Evolutionary conservation across 2,888 invertebrate genomes (phyloP), one percentile per base, ranked within the genome.

Genomic region (Molorchus minor): DNA sequence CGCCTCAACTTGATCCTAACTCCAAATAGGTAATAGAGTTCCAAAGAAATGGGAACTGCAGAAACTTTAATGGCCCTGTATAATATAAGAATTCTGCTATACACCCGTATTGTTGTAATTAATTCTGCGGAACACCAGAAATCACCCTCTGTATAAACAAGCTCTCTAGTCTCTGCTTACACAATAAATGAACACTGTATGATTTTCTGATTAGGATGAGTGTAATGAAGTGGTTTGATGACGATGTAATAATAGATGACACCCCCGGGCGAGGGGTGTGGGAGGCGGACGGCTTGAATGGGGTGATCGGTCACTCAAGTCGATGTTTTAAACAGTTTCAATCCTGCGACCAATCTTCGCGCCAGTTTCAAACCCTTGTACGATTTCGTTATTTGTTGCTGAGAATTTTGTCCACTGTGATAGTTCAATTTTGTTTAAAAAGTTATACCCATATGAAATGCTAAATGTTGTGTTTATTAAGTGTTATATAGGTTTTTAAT

Each of bases 291-390:
- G 65, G 60, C 61, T 68, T 62, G 67, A 62, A 61, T 62, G 70
- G 75, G 75, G 75, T 75, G 74, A 74, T 74, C 74, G 75, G 76
- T 75, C 77, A 75, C 71, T 75, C 73, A 71, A 69, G 68, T 68
- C 65, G 71, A 67, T 71, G 72, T 76, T 75, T 74, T 71, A 74
- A 76, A 74, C 75, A 73, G 74, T 76, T 71, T 70, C 70, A 71
- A 69, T 71, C 71, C 66, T 65, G 68, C 70, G 69, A 71, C 69
- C 70, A 64, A 68, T 70, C 64, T 70, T 69, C 62, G 65, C 65
- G 65, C 64, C 64, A 51, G 55, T 57, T 52, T 64, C 62, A 41
- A 64, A 65, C 60, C 67, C 63, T 61, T 62, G 58, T 64, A 56
- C 62, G 64, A 47, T 59, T 64, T 56, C 57, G 58, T 41, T 51